Evolutionary conservation across 2,797 vertebrate species (phyloP).

Genomic region (Darevskia mixta): DNA sequence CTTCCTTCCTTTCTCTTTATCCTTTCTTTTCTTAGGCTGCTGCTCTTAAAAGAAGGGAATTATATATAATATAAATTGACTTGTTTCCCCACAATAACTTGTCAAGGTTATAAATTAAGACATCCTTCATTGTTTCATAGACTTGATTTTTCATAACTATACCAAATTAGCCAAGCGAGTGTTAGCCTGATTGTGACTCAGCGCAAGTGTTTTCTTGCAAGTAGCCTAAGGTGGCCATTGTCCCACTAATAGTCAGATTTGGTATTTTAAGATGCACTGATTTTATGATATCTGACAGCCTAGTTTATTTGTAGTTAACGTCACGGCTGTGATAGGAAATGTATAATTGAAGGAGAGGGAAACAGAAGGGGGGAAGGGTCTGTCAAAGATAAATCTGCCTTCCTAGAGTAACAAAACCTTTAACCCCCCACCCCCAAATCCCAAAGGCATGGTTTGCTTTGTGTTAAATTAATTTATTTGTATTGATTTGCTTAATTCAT

Average conservation of each 20-base stretch:
- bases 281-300: constrained; percentile 23
- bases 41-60: neutral
- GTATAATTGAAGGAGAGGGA: neutral
- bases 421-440: too few relatives aligned
- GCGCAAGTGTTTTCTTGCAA: constrained; percentile 5
- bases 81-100: neutral
- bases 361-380: neutral
- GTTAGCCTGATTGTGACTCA: constrained; percentile 13
- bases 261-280: constrained; percentile 25
- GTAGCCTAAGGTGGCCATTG: constrained; percentile 22
- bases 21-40: neutral
- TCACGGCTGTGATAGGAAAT: constrained; percentile 2
- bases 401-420: neutral
- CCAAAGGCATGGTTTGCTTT: neutral
- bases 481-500: neutral
- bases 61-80: neutral
- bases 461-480: neutral
- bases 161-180: neutral
- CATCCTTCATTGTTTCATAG: neutral
- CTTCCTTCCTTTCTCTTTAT: neutral
- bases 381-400: neutral
- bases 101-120: constrained; percentile 5
- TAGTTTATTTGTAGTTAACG: neutral
- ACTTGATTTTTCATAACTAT: constrained; percentile 2
- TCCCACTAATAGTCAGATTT: neutral